These are phyloP conservation scores for Gymnothorax reevesii DNA, from an alignment of 2,797 vertebrate species.

Conservation along the genomic window DNA sequence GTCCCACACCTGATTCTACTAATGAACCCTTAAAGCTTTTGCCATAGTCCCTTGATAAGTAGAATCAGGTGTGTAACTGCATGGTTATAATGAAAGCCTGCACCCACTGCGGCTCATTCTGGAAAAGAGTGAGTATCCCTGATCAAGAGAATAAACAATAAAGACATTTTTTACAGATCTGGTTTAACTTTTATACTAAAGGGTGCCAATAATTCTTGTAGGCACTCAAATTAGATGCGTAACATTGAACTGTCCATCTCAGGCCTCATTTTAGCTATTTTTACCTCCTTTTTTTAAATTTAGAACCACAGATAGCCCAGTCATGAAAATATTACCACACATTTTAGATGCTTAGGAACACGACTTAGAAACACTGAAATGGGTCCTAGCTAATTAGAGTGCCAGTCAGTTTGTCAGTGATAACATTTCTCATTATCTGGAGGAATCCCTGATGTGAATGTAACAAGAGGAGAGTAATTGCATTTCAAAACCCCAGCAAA, in stretches of 20 bases:
- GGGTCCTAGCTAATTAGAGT: slow-evolving; percentile 14
- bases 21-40: too few species aligned
- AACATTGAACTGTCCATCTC: neutral
- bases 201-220: too few species aligned
- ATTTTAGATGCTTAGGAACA: slow-evolving; percentile 5
- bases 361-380: slow-evolving; percentile 13
- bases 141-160: too few species aligned
- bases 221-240: too few species aligned
- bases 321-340: neutral
- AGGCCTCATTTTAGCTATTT: neutral
- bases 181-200: too few species aligned
- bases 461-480: slow-evolving; percentile 7
- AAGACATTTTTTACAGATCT: too few species aligned
- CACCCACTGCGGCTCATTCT: too few species aligned
- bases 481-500: neutral
- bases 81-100: too few species aligned
- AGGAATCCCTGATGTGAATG: neutral
- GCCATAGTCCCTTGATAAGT: too few species aligned
- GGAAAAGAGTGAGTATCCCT: too few species aligned
- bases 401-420: slow-evolving; percentile 29
- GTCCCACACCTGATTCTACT: too few species aligned
- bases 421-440: slow-evolving; percentile 23
- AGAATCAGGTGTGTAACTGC: too few species aligned
- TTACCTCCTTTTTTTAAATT: neutral
- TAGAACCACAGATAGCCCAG: neutral